Base-by-base conservation (phyloP, 2,888 invertebrate species). In the Drosophila testacea region DNA sequence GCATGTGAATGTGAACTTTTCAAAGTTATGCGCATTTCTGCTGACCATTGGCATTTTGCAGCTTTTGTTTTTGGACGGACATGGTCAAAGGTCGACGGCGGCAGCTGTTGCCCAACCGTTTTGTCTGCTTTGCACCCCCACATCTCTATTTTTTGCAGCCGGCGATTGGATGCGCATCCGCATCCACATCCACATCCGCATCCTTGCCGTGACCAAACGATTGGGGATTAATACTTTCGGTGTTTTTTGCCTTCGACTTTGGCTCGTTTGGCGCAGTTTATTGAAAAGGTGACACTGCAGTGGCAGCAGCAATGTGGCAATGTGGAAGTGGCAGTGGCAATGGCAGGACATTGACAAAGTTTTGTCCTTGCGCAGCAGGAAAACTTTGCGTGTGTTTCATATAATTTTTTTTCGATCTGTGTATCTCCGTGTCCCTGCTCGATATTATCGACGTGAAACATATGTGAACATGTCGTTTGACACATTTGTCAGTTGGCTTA, bases 401-500 rank as follows among this genome's bases (percentile, higher is more conserved):
- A 46, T 46, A 13, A 44, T 57, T 64, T 44, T 38, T 36, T 28
- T 38, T 22, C 22, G 22, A 22, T 22, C 2, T 28, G 4, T 22
- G 46, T 62, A 10, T 51, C 27, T 50, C 39, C 51, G 36, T 56
- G 46, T 38, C 13, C 28, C 44, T 42, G 51, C 64, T 73, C 72
- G 88, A 85, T 89, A 85, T 88, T 89, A 85, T 89, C 84, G 88
- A 85, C 75, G 60, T 61, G 88, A 70, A 85, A 85, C 84, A 85
- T 85, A 85, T 85, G 84, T 85, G 84, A 85, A 85, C 84, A 85
- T 74, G 84, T 89, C 84, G 75, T 89, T 89, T 89, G 84, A 89
- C 89, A 89, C 89, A 88, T 85, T 85, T 82, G 89, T 89, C 84
- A 85, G 89, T 73, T 88, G 83, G 69, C 89, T 89, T 87, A 76